Percentiles rank a stretch among this genome's conserved stretches.
These are phyloP conservation scores for Crocallis elinguaria DNA, from an alignment of 2,888 invertebrate genomes.

Conservation along the genomic window DNA sequence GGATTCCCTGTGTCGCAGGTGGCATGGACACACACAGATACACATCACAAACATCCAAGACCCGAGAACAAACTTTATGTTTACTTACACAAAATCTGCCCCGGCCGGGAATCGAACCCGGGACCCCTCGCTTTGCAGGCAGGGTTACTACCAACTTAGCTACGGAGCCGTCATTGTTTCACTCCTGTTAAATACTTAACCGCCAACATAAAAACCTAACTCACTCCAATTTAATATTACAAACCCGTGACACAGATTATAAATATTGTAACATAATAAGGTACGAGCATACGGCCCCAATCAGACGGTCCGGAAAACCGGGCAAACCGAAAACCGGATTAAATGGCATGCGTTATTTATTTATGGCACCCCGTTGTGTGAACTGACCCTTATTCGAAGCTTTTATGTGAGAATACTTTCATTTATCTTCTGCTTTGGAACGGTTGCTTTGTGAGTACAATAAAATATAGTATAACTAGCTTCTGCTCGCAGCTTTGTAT, in stretches of 20 bases:
- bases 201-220: not conserved
- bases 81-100: too few species aligned
- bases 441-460: not conserved
- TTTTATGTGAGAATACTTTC: not conserved
- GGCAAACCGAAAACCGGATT: constrained; percentile 23
- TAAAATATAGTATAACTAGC: too few species aligned
- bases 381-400: constrained; percentile 1
- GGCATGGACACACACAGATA: too few species aligned
- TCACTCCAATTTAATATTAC: not conserved
- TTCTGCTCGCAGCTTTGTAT: too few species aligned
- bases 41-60: too few species aligned
- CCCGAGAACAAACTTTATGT: too few species aligned
- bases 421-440: not conserved
- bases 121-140: too few species aligned
- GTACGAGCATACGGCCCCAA: constrained; percentile 4
- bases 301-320: constrained; percentile 20
- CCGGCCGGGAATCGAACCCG: too few species aligned
- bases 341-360: constrained; percentile 23
- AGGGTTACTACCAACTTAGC: too few species aligned
- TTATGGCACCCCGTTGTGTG: constrained; percentile 2
- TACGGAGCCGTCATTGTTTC: too few species aligned
- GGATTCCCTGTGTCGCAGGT: too few species aligned
- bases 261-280: constrained; percentile 13
- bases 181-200: too few species aligned
- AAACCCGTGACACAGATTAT: not conserved